A percentile compares a stretch with the other conserved stretches of the same genome.
phyloP scores from a whole-genome alignment of 1,140 invertebrate genomes.

The Drosophila rhopaloa region DNA sequence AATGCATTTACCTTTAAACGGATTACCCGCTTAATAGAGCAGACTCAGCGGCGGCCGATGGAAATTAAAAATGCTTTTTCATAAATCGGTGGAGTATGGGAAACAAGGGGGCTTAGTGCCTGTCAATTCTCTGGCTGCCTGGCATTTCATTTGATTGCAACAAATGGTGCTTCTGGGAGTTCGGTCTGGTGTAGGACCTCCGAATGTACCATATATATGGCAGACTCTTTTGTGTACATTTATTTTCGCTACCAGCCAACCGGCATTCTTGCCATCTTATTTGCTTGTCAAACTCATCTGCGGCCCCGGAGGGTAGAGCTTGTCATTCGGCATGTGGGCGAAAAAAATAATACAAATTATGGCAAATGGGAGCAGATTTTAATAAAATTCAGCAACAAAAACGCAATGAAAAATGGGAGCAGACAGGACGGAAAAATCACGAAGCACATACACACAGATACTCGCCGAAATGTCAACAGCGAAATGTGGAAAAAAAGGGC shows the following conservation, averaged over 20 bases:
- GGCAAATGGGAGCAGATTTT: slow-evolving; percentile 81
- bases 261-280: slow-evolving; percentile 37
- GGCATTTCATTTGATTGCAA: slow-evolving; percentile 70
- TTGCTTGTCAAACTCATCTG: slow-evolving; percentile 79
- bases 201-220: neutral
- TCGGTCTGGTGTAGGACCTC: neutral
- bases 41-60: slow-evolving; percentile 14
- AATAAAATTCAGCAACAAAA: slow-evolving; percentile 79
- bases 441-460: slow-evolving; percentile 8
- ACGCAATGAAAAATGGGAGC: slow-evolving; percentile 43
- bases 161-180: slow-evolving; percentile 59
- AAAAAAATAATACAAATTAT: slow-evolving; percentile 74
- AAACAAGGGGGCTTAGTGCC: slow-evolving; percentile 28
- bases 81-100: slow-evolving; percentile 19
- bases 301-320: slow-evolving; percentile 32
- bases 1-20: slow-evolving; percentile 67
- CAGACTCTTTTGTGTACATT: slow-evolving; percentile 33
- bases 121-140: slow-evolving; percentile 59
- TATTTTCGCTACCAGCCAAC: slow-evolving; percentile 10
- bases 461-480: slow-evolving; percentile 62
- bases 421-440: slow-evolving; percentile 18
- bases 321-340: slow-evolving; percentile 60
- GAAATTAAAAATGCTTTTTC: slow-evolving; percentile 59
- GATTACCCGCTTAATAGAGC: slow-evolving; percentile 68
- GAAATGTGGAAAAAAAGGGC: slow-evolving; percentile 62